These are phyloP conservation scores for Fabriciana adippe DNA, from an alignment of 2,888 invertebrate species.

Conservation along the genomic window DNA sequence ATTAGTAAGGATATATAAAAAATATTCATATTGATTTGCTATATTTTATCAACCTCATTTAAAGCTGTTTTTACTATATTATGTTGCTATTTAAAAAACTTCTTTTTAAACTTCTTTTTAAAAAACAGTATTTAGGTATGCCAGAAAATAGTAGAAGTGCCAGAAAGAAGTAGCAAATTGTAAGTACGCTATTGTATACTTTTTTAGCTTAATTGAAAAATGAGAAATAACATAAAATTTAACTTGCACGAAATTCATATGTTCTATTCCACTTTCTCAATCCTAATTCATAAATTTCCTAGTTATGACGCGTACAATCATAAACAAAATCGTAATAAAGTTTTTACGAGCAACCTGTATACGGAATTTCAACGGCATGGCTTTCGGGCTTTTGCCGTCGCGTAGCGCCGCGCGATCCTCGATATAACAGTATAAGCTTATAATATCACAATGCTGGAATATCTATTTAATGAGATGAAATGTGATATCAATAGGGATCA, in stretches of 20 bases:
- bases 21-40: too few relatives aligned
- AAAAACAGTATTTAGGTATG: too few relatives aligned
- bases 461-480: slow-evolving; percentile 6
- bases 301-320: slow-evolving; percentile 21
- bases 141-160: too few relatives aligned
- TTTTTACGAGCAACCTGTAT: slow-evolving; percentile 31
- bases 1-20: too few relatives aligned
- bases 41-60: too few relatives aligned
- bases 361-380: slow-evolving; percentile 19
- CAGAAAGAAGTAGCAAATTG: too few relatives aligned
- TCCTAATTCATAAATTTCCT: slow-evolving; percentile 21
- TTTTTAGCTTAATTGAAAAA: too few relatives aligned
- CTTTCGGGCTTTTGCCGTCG: slow-evolving; percentile 14
- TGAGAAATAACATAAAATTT: background rate
- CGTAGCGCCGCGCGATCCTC: slow-evolving; percentile 2
- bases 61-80: too few relatives aligned
- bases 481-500: background rate
- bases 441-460: slow-evolving; percentile 5
- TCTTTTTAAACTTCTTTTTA: too few relatives aligned
- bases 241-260: background rate
- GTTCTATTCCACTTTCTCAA: background rate
- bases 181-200: too few relatives aligned
- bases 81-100: too few relatives aligned
- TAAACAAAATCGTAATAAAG: slow-evolving; percentile 31
- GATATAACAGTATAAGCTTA: background rate